A percentile compares a stretch with the other conserved stretches of the same genome.
Conservation (phyloP, 1,140 invertebrate genomes). For the Chrysomallon squamiferum region DNA sequence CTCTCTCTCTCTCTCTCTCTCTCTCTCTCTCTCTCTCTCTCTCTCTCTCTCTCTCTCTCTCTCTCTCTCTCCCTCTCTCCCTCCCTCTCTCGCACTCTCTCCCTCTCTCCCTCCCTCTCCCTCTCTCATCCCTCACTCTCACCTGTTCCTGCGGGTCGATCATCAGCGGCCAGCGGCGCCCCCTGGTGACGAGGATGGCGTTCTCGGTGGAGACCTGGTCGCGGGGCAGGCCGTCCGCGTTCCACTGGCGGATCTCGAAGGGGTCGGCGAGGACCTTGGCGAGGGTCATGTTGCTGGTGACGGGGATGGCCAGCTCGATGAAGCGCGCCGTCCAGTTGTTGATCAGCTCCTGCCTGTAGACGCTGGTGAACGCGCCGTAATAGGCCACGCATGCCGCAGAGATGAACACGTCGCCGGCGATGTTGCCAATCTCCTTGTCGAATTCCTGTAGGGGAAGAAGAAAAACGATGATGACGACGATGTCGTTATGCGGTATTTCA, state of each 20-base stretch:
- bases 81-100: no score
- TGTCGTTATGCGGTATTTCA: neutral
- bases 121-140: no score
- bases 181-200: conserved; percentile 82
- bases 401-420: conserved; percentile 65
- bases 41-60: no score
- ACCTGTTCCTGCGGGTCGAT: conserved; percentile 91
- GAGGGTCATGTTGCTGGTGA: conserved; percentile 69
- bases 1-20: no score
- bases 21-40: no score
- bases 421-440: conserved; percentile 58
- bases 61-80: no score
- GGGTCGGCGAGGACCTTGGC: conserved; percentile 77
- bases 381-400: conserved; percentile 64
- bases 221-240: conserved; percentile 79
- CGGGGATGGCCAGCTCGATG: conserved; percentile 58
- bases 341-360: conserved; percentile 39
- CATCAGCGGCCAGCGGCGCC: conserved; percentile 83
- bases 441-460: conserved; percentile 44
- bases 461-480: neutral
- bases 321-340: conserved; percentile 50
- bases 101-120: no score
- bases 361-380: conserved; percentile 63
- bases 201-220: conserved; percentile 87
- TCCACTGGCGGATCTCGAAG: conserved; percentile 85